Evolutionary conservation across 1,140 invertebrate species (phyloP).

Genomic region (Acromyrmex charruanus): DNA sequence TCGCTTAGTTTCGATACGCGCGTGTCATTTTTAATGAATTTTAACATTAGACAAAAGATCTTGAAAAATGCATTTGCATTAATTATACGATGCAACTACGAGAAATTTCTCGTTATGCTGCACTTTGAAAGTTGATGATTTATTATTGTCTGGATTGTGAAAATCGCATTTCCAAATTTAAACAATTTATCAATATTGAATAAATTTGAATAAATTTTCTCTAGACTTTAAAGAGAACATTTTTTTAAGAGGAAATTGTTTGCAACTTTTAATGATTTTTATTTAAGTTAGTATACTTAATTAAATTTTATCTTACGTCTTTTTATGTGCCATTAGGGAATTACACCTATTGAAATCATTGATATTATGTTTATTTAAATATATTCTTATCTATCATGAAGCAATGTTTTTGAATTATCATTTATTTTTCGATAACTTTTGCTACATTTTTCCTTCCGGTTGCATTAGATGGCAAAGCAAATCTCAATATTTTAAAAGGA

Average conservation of each 20-base stretch:
- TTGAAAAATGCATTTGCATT: constrained; percentile 14
- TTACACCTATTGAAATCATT: not conserved
- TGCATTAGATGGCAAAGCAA: not conserved
- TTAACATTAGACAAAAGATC: not conserved
- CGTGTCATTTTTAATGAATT: constrained; percentile 19
- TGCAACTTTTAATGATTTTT: not conserved
- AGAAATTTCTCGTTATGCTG: constrained; percentile 13
- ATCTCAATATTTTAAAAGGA: constrained; percentile 2
- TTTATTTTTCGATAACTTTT: constrained; percentile 11
- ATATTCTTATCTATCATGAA: not conserved
- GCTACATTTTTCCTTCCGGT: not conserved
- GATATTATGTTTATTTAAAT: constrained; percentile 4
- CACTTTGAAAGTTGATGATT: constrained; percentile 6
- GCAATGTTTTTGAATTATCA: not conserved
- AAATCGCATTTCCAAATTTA: constrained; percentile 8
- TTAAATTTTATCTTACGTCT: not conserved
- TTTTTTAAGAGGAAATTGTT: not conserved
- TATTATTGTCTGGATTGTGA: constrained; percentile 17
- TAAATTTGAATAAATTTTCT: not conserved
- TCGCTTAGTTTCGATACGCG: not conserved
- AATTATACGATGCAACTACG: not conserved
- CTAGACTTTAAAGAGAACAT: not conserved
- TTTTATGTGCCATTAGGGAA: not conserved
- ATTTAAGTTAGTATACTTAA: not conserved
- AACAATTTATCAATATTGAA: constrained; percentile 24